These are phyloP conservation scores for Eupithecia abbreviata DNA, from an alignment of 2,888 invertebrate genomes.

Conservation along the genomic window DNA sequence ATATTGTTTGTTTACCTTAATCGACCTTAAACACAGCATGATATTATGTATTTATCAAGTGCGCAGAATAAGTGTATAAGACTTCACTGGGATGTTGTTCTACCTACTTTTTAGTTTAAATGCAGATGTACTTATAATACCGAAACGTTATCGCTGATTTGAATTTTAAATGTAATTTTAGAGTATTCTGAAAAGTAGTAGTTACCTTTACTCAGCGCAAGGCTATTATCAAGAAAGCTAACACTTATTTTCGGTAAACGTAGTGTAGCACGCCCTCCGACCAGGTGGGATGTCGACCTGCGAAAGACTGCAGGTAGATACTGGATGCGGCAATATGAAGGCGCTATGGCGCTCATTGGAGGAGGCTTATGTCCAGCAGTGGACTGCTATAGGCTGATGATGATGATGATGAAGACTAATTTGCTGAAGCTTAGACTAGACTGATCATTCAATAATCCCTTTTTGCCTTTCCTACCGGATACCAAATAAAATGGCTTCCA, in stretches of 20 bases:
- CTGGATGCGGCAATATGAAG: no score
- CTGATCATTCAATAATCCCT: background rate
- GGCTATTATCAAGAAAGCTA: no score
- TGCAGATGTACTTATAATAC: background rate
- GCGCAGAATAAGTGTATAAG: background rate
- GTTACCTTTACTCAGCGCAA: background rate
- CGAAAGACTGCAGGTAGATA: no score
- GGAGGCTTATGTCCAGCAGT: no score
- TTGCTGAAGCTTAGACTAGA: no score
- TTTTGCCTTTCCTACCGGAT: background rate
- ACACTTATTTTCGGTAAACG: no score
- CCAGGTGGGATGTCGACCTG: no score
- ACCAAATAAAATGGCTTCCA: background rate
- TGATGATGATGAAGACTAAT: no score
- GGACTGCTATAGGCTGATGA: no score
- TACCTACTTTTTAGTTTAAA: background rate
- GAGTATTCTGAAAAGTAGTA: background rate
- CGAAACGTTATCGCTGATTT: background rate
- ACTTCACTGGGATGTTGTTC: background rate
- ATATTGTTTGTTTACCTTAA: background rate
- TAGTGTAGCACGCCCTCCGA: no score
- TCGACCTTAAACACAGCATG: background rate
- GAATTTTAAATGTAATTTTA: background rate
- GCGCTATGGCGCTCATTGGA: no score
- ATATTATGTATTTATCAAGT: conserved; percentile 1